phyloP scores from a whole-genome alignment of 1,140 invertebrate species.

The Microplitis demolitor region DNA sequence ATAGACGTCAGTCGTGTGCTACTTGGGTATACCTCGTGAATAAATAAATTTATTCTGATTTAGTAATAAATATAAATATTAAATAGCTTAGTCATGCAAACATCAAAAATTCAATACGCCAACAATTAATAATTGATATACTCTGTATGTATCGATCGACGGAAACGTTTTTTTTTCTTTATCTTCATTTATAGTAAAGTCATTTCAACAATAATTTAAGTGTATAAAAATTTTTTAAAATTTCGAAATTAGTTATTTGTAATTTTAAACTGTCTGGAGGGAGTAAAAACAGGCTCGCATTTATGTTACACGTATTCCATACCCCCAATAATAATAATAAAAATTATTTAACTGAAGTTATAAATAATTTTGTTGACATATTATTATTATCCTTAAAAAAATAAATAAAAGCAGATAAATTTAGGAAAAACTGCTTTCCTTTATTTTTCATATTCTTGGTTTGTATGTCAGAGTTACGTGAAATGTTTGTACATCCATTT shows the following conservation, averaged over 20 bases:
- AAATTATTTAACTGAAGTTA: neutral
- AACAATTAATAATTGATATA: neutral
- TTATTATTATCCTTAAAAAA: neutral
- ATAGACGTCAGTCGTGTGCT: no score
- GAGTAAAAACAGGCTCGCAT: conserved; percentile 24
- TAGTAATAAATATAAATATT: neutral
- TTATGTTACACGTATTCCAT: neutral
- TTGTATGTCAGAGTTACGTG: conserved; percentile 71
- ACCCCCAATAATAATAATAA: neutral
- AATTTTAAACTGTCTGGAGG: conserved; percentile 18
- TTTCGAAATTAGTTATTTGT: conserved; percentile 9
- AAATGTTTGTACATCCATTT: conserved; percentile 67
- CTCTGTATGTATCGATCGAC: neutral
- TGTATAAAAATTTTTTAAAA: conserved; percentile 1
- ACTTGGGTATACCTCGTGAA: neutral
- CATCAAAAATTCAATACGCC: neutral
- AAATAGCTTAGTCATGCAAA: neutral
- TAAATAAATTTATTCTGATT: neutral
- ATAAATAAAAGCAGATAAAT: neutral
- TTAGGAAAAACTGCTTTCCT: conserved; percentile 14
- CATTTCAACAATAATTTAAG: neutral
- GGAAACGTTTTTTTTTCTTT: neutral
- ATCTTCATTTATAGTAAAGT: neutral
- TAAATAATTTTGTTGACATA: neutral
- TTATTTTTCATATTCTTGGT: conserved; percentile 64